phyloP scores from a whole-genome alignment of 2,888 invertebrate species.

The Stenodera caucasica region DNA sequence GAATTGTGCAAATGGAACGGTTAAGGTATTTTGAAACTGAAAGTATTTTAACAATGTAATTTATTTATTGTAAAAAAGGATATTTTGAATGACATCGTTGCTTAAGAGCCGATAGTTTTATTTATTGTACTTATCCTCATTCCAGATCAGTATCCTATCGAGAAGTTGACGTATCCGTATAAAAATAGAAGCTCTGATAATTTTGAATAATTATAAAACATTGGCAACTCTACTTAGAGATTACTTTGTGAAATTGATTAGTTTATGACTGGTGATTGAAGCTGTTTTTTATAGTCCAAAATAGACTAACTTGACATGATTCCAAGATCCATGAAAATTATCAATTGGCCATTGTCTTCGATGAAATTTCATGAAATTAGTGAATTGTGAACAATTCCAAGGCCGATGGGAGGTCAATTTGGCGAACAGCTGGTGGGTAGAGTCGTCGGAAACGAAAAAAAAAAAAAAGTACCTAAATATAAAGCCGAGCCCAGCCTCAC shows the following conservation, averaged over 20 bases:
- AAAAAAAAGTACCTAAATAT: conserved; percentile 52
- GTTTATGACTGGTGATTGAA: conserved; percentile 47
- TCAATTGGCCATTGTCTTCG: neutral
- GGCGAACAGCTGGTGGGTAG: conserved; percentile 43
- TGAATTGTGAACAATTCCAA: neutral
- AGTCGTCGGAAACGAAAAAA: conserved; percentile 29
- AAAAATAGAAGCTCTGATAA: conserved; percentile 29
- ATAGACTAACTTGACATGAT: conserved; percentile 34
- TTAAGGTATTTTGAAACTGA: conserved; percentile 28
- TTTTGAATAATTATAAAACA: too few relatives aligned
- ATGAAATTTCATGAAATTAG: neutral
- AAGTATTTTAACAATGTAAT: conserved; percentile 37
- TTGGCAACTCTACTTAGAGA: neutral
- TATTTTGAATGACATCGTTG: conserved; percentile 39
- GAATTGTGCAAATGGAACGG: conserved; percentile 15
- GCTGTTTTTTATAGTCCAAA: conserved; percentile 49
- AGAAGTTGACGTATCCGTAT: too few relatives aligned
- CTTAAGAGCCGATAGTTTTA: conserved; percentile 17
- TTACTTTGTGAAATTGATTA: too few relatives aligned
- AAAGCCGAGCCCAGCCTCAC: conserved; percentile 48
- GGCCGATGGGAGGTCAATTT: conserved; percentile 12
- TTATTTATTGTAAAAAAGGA: conserved; percentile 46
- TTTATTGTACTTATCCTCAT: neutral
- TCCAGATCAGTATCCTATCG: neutral
- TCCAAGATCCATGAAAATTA: conserved; percentile 14